These are phyloP conservation scores for Danio choprae DNA, from an alignment of 2,797 vertebrate species.

Conservation along the genomic window DNA sequence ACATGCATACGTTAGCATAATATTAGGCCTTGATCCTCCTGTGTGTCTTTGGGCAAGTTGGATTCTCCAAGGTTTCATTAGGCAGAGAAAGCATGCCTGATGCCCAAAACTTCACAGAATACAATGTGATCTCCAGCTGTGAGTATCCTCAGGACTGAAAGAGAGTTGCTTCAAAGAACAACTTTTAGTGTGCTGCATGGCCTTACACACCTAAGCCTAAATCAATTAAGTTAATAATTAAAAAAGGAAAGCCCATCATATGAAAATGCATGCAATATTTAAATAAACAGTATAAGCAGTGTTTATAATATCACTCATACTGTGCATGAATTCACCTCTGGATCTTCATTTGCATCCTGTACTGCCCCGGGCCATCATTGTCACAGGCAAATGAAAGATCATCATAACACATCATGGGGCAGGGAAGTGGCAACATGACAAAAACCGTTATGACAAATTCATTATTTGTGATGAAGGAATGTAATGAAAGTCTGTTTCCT, in stretches of 20 bases:
- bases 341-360: neutral
- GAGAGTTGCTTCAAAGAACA: neutral
- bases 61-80: conserved; percentile 44
- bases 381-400: neutral
- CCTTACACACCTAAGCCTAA: neutral
- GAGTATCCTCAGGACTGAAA: conserved; percentile 17
- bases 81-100: conserved; percentile 35
- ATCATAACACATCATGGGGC: conserved; percentile 22
- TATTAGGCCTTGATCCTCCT: conserved; percentile 54
- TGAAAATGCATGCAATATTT: neutral
- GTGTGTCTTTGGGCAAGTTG: conserved; percentile 40
- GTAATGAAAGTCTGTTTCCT: conserved; percentile 64
- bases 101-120: conserved; percentile 24
- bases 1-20: conserved; percentile 66
- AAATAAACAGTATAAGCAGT: neutral
- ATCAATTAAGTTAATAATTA: neutral
- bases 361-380: neutral
- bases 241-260: neutral
- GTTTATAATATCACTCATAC: neutral
- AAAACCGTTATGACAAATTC: conserved; percentile 44
- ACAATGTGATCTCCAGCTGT: conserved; percentile 40
- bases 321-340: neutral
- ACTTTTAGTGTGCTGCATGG: neutral
- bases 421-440: conserved; percentile 41
- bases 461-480: conserved; percentile 66